Evolutionary conservation across 2,113 vertebrate genomes (phyloP).

Genomic region (Poeciliopsis occidentalis): DNA sequence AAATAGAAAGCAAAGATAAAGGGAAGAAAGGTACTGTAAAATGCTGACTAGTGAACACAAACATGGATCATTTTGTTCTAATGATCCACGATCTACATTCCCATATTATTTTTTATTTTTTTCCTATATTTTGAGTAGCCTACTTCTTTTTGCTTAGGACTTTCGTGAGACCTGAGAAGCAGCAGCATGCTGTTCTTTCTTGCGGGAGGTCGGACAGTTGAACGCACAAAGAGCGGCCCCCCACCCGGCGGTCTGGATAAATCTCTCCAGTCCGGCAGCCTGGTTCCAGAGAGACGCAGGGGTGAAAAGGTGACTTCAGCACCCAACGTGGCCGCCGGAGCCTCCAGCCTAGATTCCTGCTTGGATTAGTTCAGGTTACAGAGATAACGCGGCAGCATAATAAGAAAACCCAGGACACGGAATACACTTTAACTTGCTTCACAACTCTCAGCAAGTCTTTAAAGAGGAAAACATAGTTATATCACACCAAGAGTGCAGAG

Average conservation of each 20-base stretch:
- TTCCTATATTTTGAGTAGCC: slow-evolving; percentile 5
- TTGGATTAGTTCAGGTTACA: slow-evolving; percentile 75
- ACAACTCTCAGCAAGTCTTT: slow-evolving; percentile 39
- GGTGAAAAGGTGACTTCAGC: slow-evolving; percentile 47
- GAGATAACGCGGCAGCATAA: slow-evolving; percentile 23
- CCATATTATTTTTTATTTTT: too few relatives aligned
- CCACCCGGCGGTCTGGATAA: slow-evolving; percentile 55
- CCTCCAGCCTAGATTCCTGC: slow-evolving; percentile 59
- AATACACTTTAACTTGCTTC: slow-evolving; percentile 15
- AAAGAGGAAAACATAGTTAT: slow-evolving; percentile 32
- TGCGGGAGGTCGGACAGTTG: slow-evolving; percentile 33
- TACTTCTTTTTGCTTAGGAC: slow-evolving; percentile 18
- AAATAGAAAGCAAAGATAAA: background rate
- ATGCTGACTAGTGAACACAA: background rate
- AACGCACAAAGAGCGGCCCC: slow-evolving; percentile 15
- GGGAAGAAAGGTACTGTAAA: background rate
- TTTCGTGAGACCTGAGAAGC: slow-evolving; percentile 47
- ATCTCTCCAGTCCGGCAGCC: slow-evolving; percentile 23
- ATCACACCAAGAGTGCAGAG: slow-evolving; percentile 6
- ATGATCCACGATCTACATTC: background rate
- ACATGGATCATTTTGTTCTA: background rate
- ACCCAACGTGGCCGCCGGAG: slow-evolving; percentile 49
- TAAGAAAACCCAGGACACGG: slow-evolving; percentile 45
- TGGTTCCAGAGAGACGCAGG: slow-evolving; percentile 26
- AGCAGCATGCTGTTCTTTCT: slow-evolving; percentile 36